These are phyloP conservation scores for Alfaro cultratus DNA, from an alignment of 2,797 vertebrate species.

Conservation along the genomic window DNA sequence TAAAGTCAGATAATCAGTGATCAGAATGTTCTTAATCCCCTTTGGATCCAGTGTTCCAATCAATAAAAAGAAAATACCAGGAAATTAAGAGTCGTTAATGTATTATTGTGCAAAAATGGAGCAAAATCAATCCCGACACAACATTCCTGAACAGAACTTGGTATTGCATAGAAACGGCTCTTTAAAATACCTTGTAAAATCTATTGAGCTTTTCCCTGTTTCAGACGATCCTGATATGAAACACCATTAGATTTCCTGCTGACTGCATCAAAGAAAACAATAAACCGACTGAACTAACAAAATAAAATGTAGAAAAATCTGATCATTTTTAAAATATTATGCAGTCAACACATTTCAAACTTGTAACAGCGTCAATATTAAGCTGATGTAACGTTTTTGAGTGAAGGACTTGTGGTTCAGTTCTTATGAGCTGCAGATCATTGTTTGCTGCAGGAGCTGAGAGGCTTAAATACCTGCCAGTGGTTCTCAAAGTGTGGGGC, in stretches of 20 bases:
- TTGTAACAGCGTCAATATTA: neutral
- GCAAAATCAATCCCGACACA: constrained; percentile 9
- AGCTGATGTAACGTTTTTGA: no score
- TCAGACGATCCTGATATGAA: no score
- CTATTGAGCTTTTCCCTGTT: neutral
- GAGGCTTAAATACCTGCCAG: no score
- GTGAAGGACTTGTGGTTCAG: no score
- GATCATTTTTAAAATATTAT: neutral
- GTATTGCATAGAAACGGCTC: constrained; percentile 32
- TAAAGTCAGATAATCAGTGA: constrained; percentile 36
- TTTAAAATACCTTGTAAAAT: neutral
- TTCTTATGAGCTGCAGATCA: no score
- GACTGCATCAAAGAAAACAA: neutral
- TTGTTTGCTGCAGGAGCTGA: no score
- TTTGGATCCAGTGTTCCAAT: constrained; percentile 33
- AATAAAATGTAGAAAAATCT: neutral
- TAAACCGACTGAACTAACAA: neutral
- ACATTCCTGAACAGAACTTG: neutral
- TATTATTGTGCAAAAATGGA: constrained; percentile 19
- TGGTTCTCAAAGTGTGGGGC: no score
- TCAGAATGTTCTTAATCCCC: constrained; percentile 23
- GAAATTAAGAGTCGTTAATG: constrained; percentile 21
- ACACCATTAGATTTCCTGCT: no score
- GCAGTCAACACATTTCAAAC: no score
- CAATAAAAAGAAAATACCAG: neutral